Base-by-base conservation (phyloP, 2,113 vertebrate genomes). In the Melanocharis versteri region DNA sequence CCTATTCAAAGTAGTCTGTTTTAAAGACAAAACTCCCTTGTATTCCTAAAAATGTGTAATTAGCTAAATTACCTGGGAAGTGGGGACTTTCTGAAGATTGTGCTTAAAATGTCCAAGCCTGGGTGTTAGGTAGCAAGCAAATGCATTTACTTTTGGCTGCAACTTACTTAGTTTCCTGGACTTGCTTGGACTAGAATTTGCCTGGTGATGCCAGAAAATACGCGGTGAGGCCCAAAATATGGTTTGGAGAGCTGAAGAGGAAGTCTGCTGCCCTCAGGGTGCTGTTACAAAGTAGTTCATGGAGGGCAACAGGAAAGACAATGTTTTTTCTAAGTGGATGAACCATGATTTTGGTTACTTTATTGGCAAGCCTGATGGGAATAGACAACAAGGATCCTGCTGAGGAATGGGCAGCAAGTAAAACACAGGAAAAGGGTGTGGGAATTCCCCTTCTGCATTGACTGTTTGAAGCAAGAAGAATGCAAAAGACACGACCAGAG, bases 331-430 rank as follows among this genome's bases (percentile, higher is more conserved):
- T 51, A 30, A 90, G 28, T 27, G 24, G 31, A 45, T 65, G 47
- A 79, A 30, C 18, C 4, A 5, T 35, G 18, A 61, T 69, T 83
- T 61, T 4, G 2, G 13, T 60, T 65, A 35, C 13, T 27, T 84
- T 73, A n/a, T 23, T 30, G 35, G 28, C 0, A 12, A 76, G 30
- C 17, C n/a, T 70, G n/a, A 62, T 0, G 1, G 62, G 68, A 81
- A 62, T 6, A 5, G 35, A 27, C 21, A 85, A 21, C 26, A 37
- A 56, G 40, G 18, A 62, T 66, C 17, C 31, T 33, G 17, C 24
- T 1, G 2, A 47, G 44, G 28, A 76, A 65, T 11, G 12, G 24
- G 10, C 6, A 13, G 53, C 15, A 71, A 65, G 72, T 9, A 61
- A 60, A 15, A 37, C 3, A 48, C 4, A 10, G 94, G 71, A 83